A percentile compares a stretch with the other conserved stretches of the same genome.
Conservation (phyloP, 37 sponge, comb jelly and placozoan species). For the Aphrocallistes beatrix region DNA sequence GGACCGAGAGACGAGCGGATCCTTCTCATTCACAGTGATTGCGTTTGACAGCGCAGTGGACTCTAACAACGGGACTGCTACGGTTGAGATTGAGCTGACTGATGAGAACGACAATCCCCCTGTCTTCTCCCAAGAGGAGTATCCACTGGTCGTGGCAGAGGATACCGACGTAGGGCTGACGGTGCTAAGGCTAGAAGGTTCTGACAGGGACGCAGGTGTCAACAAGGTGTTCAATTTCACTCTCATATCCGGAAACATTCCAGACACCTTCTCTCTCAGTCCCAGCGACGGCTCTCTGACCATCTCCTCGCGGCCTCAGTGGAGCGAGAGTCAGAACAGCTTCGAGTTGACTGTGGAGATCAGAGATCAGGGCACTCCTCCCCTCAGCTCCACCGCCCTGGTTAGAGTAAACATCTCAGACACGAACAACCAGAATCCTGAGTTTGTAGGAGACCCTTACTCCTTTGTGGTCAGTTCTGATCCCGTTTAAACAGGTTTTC, state of each 20-base stretch:
- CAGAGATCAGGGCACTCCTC: conserved; percentile 12
- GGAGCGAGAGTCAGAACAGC: background rate
- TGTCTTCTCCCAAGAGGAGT: background rate
- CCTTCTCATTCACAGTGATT: conserved; percentile 16
- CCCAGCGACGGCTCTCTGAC: background rate
- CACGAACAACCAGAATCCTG: conserved; percentile 16
- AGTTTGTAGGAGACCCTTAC: background rate
- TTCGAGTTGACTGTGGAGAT: background rate
- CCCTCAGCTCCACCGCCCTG: background rate
- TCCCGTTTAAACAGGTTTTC: background rate
- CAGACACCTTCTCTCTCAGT: background rate
- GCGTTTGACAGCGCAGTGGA: background rate
- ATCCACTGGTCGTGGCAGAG: background rate
- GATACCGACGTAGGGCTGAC: background rate
- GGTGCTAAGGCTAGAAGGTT: background rate
- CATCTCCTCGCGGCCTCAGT: background rate
- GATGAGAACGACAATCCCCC: conserved; percentile 54
- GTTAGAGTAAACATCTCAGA: conserved; percentile 10
- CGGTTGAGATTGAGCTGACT: conserved; percentile 25
- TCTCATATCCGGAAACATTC: background rate
- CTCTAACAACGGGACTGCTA: background rate
- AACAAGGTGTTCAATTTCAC: conserved; percentile 1
- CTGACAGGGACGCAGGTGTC: background rate
- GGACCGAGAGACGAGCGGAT: conserved; percentile 17
- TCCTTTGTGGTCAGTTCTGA: background rate